Base-by-base conservation (phyloP, 2,888 invertebrate genomes). In the Ischnura elegans region DNA sequence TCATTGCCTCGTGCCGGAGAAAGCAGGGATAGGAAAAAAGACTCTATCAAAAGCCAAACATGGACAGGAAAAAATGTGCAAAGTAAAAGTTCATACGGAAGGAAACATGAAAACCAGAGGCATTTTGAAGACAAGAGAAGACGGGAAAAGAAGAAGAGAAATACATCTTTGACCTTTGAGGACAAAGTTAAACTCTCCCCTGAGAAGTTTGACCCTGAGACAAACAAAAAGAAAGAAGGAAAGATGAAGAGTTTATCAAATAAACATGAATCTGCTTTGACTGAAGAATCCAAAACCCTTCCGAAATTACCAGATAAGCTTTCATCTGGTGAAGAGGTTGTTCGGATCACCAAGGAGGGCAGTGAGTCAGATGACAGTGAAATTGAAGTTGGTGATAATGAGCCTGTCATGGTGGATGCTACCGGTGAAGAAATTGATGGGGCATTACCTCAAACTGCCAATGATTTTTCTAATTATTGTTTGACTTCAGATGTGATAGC, bases 1-100 rank as follows among this genome's bases (percentile, higher is more conserved):
- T 94, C 94, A 86, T 42, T 95, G 93, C 94, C 95, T 94, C 95
- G 96, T 94, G 96, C 95, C 95, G 94, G 94, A 93, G 95, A 95
- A 93, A 95, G 95, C 94, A 93, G 96, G 95, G 94, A 96, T 96
- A 55, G 66, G 45, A 90, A 61, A 61, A 90, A 61, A 43, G 90
- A 90, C 8, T 42, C 55, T 16, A 21, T 25, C 13, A 90, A 90
- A 43, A 43, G 55, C 43, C 55, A 90, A 61, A 66, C 43, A 13
- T 90, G 90, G 90, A 61, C 25, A 45, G 61, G 90, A 4, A 90
- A 43, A 36, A 29, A 90, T 8, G 29, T 55, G 21, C 42, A 51
- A 42, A 87, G 25, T 51, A 87, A 55, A 46, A 51, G 93, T 16
- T 25, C 43, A 21, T 29, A 61, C 8, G 43, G n/a, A 10, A 86